Evolutionary conservation across 1,140 invertebrate genomes (phyloP).

Genomic region (Drosophila jambulina): DNA sequence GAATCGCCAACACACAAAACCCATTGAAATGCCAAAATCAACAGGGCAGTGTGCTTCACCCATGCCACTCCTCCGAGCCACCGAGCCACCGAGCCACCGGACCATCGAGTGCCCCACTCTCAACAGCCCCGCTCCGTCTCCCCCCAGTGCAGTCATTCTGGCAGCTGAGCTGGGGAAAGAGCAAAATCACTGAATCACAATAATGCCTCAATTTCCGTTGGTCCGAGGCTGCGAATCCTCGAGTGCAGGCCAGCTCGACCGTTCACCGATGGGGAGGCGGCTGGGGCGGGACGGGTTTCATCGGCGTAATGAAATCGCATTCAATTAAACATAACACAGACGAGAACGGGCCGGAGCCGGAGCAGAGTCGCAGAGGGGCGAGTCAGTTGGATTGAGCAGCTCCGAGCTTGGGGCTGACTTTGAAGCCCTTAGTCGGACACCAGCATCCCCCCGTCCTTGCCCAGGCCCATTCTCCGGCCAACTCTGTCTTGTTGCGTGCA

Average conservation of each 20-base stretch:
- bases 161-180: slow-evolving; percentile 52
- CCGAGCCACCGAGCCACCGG: slow-evolving; percentile 1
- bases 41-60: slow-evolving; percentile 56
- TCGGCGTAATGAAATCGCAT: slow-evolving; percentile 75
- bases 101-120: not conserved
- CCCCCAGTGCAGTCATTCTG: slow-evolving; percentile 7
- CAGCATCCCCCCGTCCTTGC: not conserved
- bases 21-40: slow-evolving; percentile 82
- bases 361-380: not conserved
- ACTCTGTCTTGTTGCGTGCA: slow-evolving; percentile 25
- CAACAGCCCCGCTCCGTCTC: not conserved
- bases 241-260: slow-evolving; percentile 34
- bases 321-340: slow-evolving; percentile 78
- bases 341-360: slow-evolving; percentile 5
- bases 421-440: slow-evolving; percentile 28
- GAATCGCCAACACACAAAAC: slow-evolving; percentile 79
- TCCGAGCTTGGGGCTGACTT: slow-evolving; percentile 51
- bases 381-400: slow-evolving; percentile 29
- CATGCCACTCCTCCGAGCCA: slow-evolving; percentile 12
- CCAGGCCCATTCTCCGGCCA: not conserved
- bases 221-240: slow-evolving; percentile 48
- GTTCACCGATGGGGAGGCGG: slow-evolving; percentile 39
- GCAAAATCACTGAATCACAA: slow-evolving; percentile 82
- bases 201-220: slow-evolving; percentile 80
- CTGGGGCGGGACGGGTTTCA: not conserved